phyloP scores from a whole-genome alignment of 1,140 invertebrate genomes.

The Apis laboriosa region DNA sequence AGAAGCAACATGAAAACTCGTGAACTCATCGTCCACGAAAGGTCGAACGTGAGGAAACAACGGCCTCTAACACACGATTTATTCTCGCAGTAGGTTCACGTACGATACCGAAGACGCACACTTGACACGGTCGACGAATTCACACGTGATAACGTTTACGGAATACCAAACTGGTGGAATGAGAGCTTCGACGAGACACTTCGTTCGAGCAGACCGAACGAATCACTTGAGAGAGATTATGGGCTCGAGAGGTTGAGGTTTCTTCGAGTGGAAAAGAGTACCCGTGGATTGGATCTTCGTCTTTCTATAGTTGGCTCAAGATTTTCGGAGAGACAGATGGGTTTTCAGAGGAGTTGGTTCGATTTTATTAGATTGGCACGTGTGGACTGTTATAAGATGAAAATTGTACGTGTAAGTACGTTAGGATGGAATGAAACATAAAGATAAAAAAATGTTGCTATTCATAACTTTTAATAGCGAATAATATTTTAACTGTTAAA shows the following conservation, averaged over 20 bases:
- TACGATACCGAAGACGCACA: constrained; percentile 33
- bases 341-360: no score
- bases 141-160: constrained; percentile 26
- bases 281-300: background rate
- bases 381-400: no score
- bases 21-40: constrained; percentile 30
- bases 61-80: background rate
- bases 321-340: no score
- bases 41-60: constrained; percentile 61
- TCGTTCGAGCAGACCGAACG: constrained; percentile 18
- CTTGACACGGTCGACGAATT: constrained; percentile 53
- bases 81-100: constrained; percentile 31
- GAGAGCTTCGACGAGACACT: background rate
- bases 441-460: no score
- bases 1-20: constrained; percentile 14
- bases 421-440: no score
- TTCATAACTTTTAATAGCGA: no score
- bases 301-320: background rate
- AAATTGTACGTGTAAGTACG: no score
- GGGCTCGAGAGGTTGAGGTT: background rate
- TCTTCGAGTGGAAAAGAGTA: background rate
- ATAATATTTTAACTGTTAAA: no score
- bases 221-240: constrained; percentile 31
- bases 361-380: no score
- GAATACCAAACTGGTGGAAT: constrained; percentile 3